Base-by-base conservation (phyloP, 2,888 invertebrate species). In the Idaea biselata region DNA sequence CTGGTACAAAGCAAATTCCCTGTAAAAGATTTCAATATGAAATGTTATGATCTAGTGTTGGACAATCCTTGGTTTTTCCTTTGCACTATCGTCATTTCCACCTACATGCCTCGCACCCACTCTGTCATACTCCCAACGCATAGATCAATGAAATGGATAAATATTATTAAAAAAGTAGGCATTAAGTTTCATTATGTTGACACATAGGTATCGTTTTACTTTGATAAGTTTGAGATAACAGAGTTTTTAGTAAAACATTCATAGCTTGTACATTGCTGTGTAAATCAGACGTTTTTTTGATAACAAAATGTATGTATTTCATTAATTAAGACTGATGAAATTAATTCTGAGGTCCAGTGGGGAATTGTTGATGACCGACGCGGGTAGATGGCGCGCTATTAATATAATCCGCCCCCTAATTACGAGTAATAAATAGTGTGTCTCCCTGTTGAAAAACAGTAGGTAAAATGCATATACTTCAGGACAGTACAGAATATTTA, bases 121-220 rank as follows among this genome's bases (percentile, higher is more conserved):
- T 25, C 5, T 25, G 25, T 25, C 25, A 25, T 3, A 44, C 44
- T 44, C 44, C 73, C 73, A 73, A 70, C 62, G 66, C 67, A 64
- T 72, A 68, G 68, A 65, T 61, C 60, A 75, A 68, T 67, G 60
- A 61, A 61, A 62, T 70, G 63, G 69, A 69, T 68, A 60, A 71
- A 68, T 62, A 67, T 68, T 67, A 63, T 70, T 25, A 59, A 70
- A 66, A 63, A 64, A 66, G 64, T 68, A 63, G 68, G 62, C 63
- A 68, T 61, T 65, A 18, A 56, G 56, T 55, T 55, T 17, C 56
- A 56, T 56, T 68, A 62, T 66, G 64, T 62, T 69, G 68, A 68
- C 69, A 65, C 60, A 60, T 63, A 60, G 61, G 62, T 58, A 66
- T 67, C 61, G 65, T 59, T 60, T 68, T 68, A 59, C 65, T 59